phyloP scores from a whole-genome alignment of 2,888 invertebrate genomes.

The Meiosimyza platycephala region DNA sequence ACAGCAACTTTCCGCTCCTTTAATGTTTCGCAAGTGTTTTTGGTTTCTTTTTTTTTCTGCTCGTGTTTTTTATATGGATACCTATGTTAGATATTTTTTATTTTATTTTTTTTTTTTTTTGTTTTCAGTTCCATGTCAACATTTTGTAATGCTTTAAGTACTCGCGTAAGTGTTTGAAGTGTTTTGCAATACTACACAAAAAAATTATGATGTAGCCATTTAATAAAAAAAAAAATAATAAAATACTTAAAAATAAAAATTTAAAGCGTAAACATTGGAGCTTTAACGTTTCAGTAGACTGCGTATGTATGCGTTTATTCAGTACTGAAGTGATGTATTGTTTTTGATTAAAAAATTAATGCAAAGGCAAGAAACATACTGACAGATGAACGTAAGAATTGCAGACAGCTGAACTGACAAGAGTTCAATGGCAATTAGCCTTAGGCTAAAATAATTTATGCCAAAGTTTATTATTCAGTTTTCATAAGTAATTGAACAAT shows the following conservation, averaged over 20 bases:
- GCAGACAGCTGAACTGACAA: slow-evolving; percentile 11
- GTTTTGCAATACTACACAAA: slow-evolving; percentile 22
- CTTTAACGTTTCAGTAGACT: background rate
- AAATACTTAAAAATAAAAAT: background rate
- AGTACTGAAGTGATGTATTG: slow-evolving; percentile 11
- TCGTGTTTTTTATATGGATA: background rate
- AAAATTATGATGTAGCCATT: background rate
- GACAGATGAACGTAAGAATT: background rate
- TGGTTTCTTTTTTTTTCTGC: background rate
- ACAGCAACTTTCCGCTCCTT: background rate
- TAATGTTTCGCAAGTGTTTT: slow-evolving; percentile 17
- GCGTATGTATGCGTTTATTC: background rate
- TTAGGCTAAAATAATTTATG: background rate
- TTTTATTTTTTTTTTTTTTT: slow-evolving; percentile 8
- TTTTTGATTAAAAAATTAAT: slow-evolving; percentile 17
- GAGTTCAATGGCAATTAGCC: slow-evolving; percentile 22
- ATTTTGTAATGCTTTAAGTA: slow-evolving; percentile 22
- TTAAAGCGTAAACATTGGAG: background rate
- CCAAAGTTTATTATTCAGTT: too few relatives aligned
- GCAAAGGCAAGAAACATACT: background rate
- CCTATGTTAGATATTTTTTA: background rate
- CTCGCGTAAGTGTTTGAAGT: slow-evolving; percentile 27
- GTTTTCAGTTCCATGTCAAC: background rate
- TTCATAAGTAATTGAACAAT: too few relatives aligned
- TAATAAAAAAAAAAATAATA: background rate